A percentile compares a stretch with the other conserved stretches of the same genome.
These are phyloP conservation scores for Tapera naevia DNA, from an alignment of 2,797 vertebrate genomes.

Conservation along the genomic window DNA sequence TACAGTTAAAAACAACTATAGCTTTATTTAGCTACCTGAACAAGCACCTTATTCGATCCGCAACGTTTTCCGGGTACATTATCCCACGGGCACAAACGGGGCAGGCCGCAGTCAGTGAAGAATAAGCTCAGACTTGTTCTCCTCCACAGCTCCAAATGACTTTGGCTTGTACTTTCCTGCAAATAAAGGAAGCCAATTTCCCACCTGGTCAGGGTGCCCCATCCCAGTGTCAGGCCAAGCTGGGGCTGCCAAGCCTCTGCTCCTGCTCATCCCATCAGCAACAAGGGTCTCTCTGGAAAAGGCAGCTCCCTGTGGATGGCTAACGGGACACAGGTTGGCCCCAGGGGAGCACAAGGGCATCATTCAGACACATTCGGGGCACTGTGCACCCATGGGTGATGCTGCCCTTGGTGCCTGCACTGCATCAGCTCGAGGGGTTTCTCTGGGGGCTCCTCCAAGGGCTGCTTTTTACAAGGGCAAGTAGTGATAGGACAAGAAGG, in stretches of 20 bases:
- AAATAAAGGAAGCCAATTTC: not conserved
- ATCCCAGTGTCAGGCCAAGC: accelerated
- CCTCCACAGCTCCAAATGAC: not conserved
- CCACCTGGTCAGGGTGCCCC: not conserved
- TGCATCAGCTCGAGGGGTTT: no score
- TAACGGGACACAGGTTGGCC: no score
- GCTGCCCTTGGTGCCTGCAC: no score
- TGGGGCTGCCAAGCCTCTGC: not conserved
- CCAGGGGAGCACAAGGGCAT: no score
- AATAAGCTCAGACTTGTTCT: not conserved
- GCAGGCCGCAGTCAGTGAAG: not conserved
- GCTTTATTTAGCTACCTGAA: not conserved
- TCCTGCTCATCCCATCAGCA: no score
- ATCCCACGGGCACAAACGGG: not conserved
- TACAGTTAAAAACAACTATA: not conserved
- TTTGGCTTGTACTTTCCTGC: not conserved
- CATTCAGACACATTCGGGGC: no score
- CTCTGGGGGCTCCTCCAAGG: no score
- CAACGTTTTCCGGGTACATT: not conserved
- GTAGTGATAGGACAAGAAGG: no score
- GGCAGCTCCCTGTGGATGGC: no score
- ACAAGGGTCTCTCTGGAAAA: no score
- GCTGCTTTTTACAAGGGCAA: no score
- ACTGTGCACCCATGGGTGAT: no score
- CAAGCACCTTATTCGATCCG: not conserved